Evolutionary conservation across 1,140 invertebrate species (phyloP).

Genomic region (Bombus difficillimus): DNA sequence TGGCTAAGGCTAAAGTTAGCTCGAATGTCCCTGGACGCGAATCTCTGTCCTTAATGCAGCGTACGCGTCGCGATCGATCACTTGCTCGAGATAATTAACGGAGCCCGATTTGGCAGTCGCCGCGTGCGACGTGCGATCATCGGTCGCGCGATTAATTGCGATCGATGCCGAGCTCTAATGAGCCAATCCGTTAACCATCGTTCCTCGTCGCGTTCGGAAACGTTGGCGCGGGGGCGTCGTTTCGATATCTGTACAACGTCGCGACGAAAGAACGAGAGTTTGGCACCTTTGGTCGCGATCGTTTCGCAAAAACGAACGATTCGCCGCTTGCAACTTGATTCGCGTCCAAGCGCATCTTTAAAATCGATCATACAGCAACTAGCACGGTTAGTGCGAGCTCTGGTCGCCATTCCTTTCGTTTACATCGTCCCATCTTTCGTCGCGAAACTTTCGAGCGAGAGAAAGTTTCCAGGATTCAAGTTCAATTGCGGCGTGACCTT

Average conservation of each 20-base stretch:
- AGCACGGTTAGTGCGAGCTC: no score
- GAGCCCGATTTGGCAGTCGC: constrained; percentile 59
- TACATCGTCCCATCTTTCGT: no score
- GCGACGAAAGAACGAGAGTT: background rate
- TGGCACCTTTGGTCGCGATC: constrained; percentile 15
- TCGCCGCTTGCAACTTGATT: background rate
- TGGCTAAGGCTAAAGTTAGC: constrained; percentile 81
- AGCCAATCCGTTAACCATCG: constrained; percentile 41
- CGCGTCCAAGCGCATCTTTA: background rate
- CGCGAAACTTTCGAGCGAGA: background rate
- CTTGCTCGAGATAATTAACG: constrained; percentile 74
- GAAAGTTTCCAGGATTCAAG: background rate
- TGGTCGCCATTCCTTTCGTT: no score
- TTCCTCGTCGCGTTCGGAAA: background rate
- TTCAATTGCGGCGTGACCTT: background rate
- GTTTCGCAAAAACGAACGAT: constrained; percentile 5
- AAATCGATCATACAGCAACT: no score
- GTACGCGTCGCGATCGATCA: constrained; percentile 73
- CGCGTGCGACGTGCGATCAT: background rate
- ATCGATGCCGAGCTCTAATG: constrained; percentile 64
- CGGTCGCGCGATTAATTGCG: constrained; percentile 14
- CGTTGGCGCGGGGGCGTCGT: background rate
- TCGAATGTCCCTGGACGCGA: constrained; percentile 79
- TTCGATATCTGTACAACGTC: constrained; percentile 1
- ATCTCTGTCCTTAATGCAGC: constrained; percentile 77